Conservation (phyloP, 2,113 vertebrate genomes). For the Sylvia atricapilla region DNA sequence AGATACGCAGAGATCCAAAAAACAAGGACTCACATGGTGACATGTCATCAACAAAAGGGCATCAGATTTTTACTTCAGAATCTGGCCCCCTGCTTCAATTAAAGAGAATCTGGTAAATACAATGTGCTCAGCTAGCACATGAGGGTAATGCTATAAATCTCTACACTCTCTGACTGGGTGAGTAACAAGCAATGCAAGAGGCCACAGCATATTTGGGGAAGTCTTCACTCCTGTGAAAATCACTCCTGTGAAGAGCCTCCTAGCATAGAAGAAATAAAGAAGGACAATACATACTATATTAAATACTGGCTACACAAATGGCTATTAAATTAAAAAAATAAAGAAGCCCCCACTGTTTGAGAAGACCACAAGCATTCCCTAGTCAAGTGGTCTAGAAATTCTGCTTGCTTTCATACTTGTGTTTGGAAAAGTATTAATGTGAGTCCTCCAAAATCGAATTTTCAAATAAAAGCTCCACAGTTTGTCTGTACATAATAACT, state of each 20-base stretch:
- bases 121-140: background rate
- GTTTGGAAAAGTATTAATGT: background rate
- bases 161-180: background rate
- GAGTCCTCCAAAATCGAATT: background rate
- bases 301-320: background rate
- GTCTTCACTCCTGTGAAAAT: background rate
- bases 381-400: background rate
- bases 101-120: background rate
- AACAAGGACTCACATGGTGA: background rate
- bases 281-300: background rate
- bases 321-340: background rate
- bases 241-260: background rate
- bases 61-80: background rate
- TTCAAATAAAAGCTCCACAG: background rate
- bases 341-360: background rate
- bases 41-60: background rate
- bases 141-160: background rate
- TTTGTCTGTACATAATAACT: background rate
- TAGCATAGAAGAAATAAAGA: background rate
- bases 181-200: background rate
- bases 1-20: background rate
- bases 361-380: background rate
- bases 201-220: background rate
- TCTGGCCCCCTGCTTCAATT: fast-evolving
- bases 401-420: background rate